phyloP scores from a whole-genome alignment of 2,113 vertebrate species.

The Otolemur garnettii region DNA sequence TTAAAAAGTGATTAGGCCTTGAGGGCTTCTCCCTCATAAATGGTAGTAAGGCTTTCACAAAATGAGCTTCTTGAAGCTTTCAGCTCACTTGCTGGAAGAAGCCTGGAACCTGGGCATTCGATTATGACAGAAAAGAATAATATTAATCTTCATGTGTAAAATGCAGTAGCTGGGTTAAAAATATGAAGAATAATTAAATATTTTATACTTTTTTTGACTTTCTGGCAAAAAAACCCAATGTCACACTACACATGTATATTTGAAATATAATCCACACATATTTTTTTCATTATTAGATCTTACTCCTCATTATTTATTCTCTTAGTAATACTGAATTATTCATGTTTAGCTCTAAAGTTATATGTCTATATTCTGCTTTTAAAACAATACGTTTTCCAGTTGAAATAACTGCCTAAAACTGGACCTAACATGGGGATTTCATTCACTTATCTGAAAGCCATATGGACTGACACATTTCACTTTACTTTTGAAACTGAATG shows the following conservation, averaged over 20 bases:
- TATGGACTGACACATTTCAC: background rate
- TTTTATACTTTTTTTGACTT: background rate
- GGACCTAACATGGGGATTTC: slow-evolving; percentile 33
- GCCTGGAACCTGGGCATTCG: background rate
- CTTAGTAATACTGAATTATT: slow-evolving; percentile 47
- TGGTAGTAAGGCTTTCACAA: background rate
- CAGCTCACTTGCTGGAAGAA: background rate
- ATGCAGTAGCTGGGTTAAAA: background rate
- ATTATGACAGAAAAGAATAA: background rate
- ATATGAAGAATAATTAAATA: background rate
- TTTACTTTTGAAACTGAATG: slow-evolving; percentile 52
- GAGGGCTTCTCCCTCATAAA: background rate
- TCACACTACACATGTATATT: background rate
- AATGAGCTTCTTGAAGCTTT: background rate
- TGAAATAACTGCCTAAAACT: background rate
- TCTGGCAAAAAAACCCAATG: background rate
- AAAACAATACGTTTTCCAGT: background rate
- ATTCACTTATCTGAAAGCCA: slow-evolving; percentile 37
- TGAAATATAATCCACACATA: background rate
- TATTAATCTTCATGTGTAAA: background rate
- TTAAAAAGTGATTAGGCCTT: background rate
- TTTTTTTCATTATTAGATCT: background rate
- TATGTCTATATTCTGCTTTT: slow-evolving; percentile 35
- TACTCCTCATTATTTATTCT: background rate
- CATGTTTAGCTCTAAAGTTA: background rate